phyloP scores from a whole-genome alignment of 2,888 invertebrate genomes.

The Platycheirus rosarum region DNA sequence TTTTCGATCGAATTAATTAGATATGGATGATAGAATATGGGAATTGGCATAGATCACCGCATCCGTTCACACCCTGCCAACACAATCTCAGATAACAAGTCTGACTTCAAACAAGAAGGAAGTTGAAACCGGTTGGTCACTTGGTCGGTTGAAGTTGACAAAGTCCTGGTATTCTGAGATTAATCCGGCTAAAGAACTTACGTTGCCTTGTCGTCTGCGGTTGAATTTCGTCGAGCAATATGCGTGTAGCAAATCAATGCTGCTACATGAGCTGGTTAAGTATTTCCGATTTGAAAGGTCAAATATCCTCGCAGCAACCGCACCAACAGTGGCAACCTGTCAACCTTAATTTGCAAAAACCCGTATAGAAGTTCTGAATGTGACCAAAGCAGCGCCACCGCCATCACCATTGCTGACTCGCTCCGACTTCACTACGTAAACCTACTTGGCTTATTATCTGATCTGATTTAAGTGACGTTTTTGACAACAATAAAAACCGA shows the following conservation, averaged over 20 bases:
- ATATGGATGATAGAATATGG: slow-evolving; percentile 58
- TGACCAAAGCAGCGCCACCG: neutral
- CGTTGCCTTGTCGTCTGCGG: slow-evolving; percentile 55
- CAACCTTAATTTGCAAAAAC: slow-evolving; percentile 63
- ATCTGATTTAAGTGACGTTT: slow-evolving; percentile 59
- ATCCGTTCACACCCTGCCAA: slow-evolving; percentile 58
- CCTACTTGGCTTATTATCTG: slow-evolving; percentile 45
- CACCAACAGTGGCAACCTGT: slow-evolving; percentile 50
- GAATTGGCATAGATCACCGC: slow-evolving; percentile 62
- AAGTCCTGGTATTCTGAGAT: slow-evolving; percentile 57
- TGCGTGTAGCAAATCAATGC: slow-evolving; percentile 36
- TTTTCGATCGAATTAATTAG: slow-evolving; percentile 56
- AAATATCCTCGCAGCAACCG: slow-evolving; percentile 38
- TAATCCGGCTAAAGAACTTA: slow-evolving; percentile 46
- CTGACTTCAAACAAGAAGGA: slow-evolving; percentile 51
- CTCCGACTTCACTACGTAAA: slow-evolving; percentile 15
- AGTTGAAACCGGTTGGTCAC: slow-evolving; percentile 54
- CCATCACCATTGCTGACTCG: slow-evolving; percentile 11
- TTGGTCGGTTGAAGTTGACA: slow-evolving; percentile 26
- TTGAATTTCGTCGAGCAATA: slow-evolving; percentile 42
- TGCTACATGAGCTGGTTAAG: slow-evolving; percentile 47
- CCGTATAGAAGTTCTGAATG: slow-evolving; percentile 33
- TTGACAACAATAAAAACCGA: slow-evolving; percentile 59
- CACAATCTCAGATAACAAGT: slow-evolving; percentile 22
- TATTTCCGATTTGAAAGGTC: slow-evolving; percentile 72